phyloP scores from a whole-genome alignment of 2,888 invertebrate species.

The Acrobasis repandana region DNA sequence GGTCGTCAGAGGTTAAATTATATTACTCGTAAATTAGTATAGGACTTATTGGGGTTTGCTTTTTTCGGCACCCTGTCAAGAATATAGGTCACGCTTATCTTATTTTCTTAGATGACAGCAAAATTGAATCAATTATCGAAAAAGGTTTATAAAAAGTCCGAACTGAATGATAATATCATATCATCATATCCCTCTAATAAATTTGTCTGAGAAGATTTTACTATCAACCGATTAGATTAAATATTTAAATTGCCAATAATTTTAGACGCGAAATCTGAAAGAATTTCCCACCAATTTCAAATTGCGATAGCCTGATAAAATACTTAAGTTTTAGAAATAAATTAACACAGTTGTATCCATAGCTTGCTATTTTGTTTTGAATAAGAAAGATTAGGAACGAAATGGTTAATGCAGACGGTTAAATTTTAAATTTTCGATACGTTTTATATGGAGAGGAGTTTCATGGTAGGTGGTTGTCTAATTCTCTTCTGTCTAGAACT shows the following conservation, averaged over 20 bases:
- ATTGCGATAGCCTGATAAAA: constrained; percentile 42
- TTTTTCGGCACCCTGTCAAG: not conserved
- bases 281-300: constrained; percentile 50
- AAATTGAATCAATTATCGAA: constrained; percentile 5
- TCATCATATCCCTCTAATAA: constrained; percentile 18
- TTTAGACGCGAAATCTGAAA: constrained; percentile 48
- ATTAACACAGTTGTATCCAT: constrained; percentile 26
- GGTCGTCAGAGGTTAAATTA: no score
- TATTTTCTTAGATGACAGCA: not conserved
- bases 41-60: no score
- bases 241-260: constrained; percentile 35
- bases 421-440: not conserved
- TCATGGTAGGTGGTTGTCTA: constrained; percentile 51
- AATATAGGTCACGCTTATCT: not conserved
- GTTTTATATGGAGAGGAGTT: constrained; percentile 29
- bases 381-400: constrained; percentile 5
- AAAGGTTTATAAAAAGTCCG: not conserved
- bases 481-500: constrained; percentile 59
- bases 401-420: constrained; percentile 33
- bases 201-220: constrained; percentile 1
- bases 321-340: not conserved
- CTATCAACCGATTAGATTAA: constrained; percentile 4
- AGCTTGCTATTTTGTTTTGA: constrained; percentile 22
- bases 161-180: constrained; percentile 16
- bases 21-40: no score